A percentile compares a stretch with the other conserved stretches of the same genome.
phyloP scores from a whole-genome alignment of 2,797 vertebrate genomes.

The Sciurus carolinensis region DNA sequence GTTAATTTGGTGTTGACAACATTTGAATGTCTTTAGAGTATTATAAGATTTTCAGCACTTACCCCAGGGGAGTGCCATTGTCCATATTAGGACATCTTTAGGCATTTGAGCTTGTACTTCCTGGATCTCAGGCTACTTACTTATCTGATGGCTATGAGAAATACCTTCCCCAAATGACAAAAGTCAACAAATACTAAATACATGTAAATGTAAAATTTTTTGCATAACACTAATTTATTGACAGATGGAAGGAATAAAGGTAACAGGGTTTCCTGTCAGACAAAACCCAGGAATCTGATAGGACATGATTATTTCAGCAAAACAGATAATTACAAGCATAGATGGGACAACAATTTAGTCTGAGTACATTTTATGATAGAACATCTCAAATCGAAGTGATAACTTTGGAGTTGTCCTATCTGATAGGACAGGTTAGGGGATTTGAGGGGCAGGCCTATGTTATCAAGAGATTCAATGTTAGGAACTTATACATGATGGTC shows the following conservation, averaged over 20 bases:
- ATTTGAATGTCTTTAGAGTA: neutral
- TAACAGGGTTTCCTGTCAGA: neutral
- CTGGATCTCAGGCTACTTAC: neutral
- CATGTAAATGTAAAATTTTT: neutral
- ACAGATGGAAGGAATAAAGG: neutral
- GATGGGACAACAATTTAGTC: neutral
- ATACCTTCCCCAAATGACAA: neutral
- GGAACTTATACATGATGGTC: neutral
- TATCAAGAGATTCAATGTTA: neutral
- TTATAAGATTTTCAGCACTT: neutral
- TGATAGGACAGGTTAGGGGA: neutral
- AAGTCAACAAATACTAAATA: neutral
- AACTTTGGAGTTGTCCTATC: neutral
- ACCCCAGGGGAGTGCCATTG: too few species aligned
- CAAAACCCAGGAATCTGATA: neutral
- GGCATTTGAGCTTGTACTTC: neutral
- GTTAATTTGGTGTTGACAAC: neutral
- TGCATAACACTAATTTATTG: neutral
- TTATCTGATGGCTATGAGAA: neutral
- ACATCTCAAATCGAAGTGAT: conserved; percentile 8
- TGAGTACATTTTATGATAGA: neutral
- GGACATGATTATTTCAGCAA: neutral
- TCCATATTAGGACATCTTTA: neutral
- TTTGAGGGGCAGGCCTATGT: neutral
- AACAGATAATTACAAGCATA: neutral